These are phyloP conservation scores for Balearica regulorum DNA, from an alignment of 2,797 vertebrate genomes.

Conservation along the genomic window DNA sequence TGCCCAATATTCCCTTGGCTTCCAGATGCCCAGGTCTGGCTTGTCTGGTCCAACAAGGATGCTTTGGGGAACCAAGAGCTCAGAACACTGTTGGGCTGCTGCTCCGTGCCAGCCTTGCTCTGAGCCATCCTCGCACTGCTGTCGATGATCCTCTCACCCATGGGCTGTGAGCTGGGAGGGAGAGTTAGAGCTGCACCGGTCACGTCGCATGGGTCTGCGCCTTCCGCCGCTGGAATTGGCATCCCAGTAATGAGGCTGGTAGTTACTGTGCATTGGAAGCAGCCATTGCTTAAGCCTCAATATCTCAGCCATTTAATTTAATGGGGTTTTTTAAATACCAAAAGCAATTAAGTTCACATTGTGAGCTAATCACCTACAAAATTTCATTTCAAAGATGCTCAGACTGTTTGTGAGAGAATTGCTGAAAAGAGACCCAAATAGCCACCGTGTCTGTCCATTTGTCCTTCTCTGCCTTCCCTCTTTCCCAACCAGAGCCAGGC, in stretches of 20 bases:
- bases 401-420: conserved; percentile 56
- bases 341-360: conserved; percentile 71
- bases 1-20: background rate
- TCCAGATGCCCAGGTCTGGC: background rate
- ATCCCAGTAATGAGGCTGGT: conserved; percentile 35
- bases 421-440: conserved; percentile 1
- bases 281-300: conserved; percentile 62
- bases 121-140: background rate
- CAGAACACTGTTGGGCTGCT: background rate
- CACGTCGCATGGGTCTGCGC: background rate
- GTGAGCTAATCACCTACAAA: conserved; percentile 67
- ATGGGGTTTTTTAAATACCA: conserved; percentile 67
- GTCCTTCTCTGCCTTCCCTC: background rate
- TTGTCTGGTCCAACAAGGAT: background rate
- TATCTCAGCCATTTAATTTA: conserved; percentile 69
- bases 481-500: background rate
- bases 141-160: background rate
- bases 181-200: rapidly evolving
- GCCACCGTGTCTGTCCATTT: background rate
- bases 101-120: background rate
- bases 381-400: conserved; percentile 65
- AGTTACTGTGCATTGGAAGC: conserved; percentile 56
- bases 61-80: background rate
- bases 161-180: background rate
- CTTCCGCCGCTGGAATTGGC: background rate